These are phyloP conservation scores for Eleginops maclovinus DNA, from an alignment of 2,113 vertebrate genomes.

Conservation along the genomic window DNA sequence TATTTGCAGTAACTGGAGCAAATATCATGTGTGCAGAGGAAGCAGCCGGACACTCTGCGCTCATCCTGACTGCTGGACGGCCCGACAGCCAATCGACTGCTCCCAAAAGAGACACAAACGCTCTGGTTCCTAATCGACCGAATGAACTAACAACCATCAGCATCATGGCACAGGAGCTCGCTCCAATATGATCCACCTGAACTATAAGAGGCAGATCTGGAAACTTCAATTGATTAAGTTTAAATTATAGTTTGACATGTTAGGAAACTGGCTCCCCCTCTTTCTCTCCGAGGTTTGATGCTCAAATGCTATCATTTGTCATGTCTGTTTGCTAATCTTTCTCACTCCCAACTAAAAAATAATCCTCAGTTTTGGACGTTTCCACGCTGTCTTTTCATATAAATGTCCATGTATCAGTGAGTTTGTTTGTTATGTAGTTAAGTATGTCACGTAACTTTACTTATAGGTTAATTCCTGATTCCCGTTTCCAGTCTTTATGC, in stretches of 20 bases:
- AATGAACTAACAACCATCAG: constrained; percentile 2
- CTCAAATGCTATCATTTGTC: not conserved
- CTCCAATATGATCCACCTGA: not conserved
- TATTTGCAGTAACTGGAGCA: constrained; percentile 75
- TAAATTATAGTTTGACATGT: not conserved
- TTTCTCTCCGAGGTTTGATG: not conserved
- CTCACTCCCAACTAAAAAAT: no score
- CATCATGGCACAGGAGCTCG: constrained; percentile 1
- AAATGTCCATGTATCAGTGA: no score
- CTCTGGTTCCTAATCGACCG: not conserved
- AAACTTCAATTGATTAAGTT: not conserved
- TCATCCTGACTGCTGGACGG: constrained; percentile 30
- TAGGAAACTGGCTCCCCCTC: not conserved
- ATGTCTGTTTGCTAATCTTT: no score
- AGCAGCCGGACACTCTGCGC: constrained; percentile 51
- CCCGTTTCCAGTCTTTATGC: no score
- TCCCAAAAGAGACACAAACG: constrained; percentile 3
- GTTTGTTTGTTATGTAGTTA: no score
- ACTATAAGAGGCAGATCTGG: not conserved
- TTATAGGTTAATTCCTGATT: no score
- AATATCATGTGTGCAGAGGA: constrained; percentile 73
- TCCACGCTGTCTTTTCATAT: no score
- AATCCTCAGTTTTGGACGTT: no score
- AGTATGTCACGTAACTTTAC: no score
- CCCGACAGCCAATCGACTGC: not conserved